Evolutionary conservation across 2,113 vertebrate genomes (phyloP), one percentile per base, ranked within the genome.

Genomic region (Ivindomyrus marchei): DNA sequence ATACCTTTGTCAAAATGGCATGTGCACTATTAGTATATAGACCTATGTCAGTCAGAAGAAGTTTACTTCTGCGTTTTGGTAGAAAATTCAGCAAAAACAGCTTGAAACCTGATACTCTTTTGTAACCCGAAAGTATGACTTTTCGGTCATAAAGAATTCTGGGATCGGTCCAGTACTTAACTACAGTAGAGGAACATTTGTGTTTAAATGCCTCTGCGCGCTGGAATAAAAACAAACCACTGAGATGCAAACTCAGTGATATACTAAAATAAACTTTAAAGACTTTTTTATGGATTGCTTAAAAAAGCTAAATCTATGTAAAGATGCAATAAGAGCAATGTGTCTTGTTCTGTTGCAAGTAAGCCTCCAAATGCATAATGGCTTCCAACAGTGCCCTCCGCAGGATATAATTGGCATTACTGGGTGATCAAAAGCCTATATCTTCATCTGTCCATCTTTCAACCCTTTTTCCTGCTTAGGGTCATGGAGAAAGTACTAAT

Each of bases 331-430:
- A 70, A 70, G 50, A 56, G 36, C 10, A 8, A 39, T 6, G 19
- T 13, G n/a, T 74, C 49, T 52, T 70, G 46, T 87, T 90, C 7
- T 70, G 56, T 47, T 21, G 8, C 56, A 70, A 87, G 50, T 53
- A 53, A 87, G 46, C n/a, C 5, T 52, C 70, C 45, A 70, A 27
- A 80, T 31, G 19, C 46, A 58, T 53, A 77, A 90, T 70, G 45
- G 49, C 47, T 91, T 90, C 89, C 94, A 94, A 94, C 92, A 93
- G 91, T 92, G 94, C 93, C 94, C 94, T 93, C 95, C 92, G 66
- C 91, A 89, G 93, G 91, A 87, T 85, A 47, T 47, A 4, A 50
- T 31, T 58, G 85, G 0, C 88, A 91, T 66, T 80, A 45, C 62
- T 70, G 46, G 7, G 53, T 49, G 19, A 15, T 9, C 24, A 80